phyloP scores from a whole-genome alignment of 2,113 vertebrate species.

The Dermatemys mawii region DNA sequence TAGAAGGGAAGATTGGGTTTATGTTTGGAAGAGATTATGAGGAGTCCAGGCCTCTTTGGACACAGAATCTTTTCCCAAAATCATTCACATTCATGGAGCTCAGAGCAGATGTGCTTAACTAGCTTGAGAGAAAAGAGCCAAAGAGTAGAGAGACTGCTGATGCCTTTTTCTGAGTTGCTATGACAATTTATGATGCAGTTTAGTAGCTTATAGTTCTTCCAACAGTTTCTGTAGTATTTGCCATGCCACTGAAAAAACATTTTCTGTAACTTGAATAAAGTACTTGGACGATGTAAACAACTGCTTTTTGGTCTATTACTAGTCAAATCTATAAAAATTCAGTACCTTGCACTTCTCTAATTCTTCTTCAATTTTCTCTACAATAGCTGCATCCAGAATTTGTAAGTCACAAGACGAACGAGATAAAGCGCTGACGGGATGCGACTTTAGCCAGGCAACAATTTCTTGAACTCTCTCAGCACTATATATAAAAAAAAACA shows the following conservation, averaged over 20 bases:
- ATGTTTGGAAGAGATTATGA: neutral
- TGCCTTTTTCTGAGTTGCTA: neutral
- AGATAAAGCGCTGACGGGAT: conserved; percentile 86
- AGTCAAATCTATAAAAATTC: neutral
- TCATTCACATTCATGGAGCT: neutral
- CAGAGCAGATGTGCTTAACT: neutral
- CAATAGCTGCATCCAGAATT: conserved; percentile 87
- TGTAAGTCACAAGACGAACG: conserved; percentile 90
- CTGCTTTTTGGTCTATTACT: conserved; percentile 17
- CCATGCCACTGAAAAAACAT: neutral
- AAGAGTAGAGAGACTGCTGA: neutral
- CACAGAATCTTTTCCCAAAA: neutral
- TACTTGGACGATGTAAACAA: neutral
- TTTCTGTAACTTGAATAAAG: conserved; percentile 22
- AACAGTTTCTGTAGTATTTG: neutral
- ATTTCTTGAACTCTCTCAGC: conserved; percentile 91
- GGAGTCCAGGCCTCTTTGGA: neutral
- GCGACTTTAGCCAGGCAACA: conserved; percentile 86
- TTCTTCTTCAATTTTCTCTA: conserved; percentile 91
- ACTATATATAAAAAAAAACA: conserved; percentile 70
- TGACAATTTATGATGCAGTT: neutral
- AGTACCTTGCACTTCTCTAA: conserved; percentile 87
- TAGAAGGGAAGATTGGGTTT: neutral
- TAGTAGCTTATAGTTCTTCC: neutral
- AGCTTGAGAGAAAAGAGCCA: neutral